Evolutionary conservation across 2,113 vertebrate species (phyloP), one percentile per base, ranked within the genome.

Genomic region (Theristicus caerulescens): DNA sequence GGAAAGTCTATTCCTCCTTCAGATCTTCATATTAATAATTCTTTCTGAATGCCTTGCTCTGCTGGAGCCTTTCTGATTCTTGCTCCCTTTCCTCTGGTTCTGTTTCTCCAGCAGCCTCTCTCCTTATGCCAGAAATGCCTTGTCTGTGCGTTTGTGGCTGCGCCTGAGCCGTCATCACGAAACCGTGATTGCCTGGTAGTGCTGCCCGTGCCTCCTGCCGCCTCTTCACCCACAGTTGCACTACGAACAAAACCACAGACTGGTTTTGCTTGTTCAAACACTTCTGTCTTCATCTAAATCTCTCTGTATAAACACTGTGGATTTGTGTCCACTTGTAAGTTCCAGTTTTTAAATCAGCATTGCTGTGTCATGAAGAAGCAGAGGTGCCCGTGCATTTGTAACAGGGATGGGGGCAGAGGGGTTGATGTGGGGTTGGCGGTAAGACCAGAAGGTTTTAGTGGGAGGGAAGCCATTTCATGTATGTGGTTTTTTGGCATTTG

Each of bases 231-330:
- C 36, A 2, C 44, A 20, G 13, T 4, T 44, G 16, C 31, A 3
- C 46, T 18, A 2, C 2, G 25, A 40, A 6, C 17, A 49, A 69
- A 85, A 9, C 2, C 61, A 9, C 24, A 6, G 38, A 1, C 73
- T 38, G 31, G 21, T 34, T 31, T n/a, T 58, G 46, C 34, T 42
- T 12, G 16, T 12, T 61, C 59, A 7, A 42, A 47, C 10, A 14
- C 26, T 66, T 54, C 40, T 40, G 34, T 21, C 26, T 52, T 31
- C 24, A 4, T 55, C 27, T 49, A 13, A 38, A 15, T 17, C 22
- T 29, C 29, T 55, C 20, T 36, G 0, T 62, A 2, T 31, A 32
- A 52, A 16, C 11, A 1, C 10, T 13, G 44, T 0, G 3, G 26
- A 12, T 34, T 7, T 58, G 25, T 20, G 52, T 15, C 42, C 2